Percentiles rank a stretch among this genome's conserved stretches.
Conservation (phyloP, 2,888 invertebrate genomes). For the Daptonema setosum region DNA sequence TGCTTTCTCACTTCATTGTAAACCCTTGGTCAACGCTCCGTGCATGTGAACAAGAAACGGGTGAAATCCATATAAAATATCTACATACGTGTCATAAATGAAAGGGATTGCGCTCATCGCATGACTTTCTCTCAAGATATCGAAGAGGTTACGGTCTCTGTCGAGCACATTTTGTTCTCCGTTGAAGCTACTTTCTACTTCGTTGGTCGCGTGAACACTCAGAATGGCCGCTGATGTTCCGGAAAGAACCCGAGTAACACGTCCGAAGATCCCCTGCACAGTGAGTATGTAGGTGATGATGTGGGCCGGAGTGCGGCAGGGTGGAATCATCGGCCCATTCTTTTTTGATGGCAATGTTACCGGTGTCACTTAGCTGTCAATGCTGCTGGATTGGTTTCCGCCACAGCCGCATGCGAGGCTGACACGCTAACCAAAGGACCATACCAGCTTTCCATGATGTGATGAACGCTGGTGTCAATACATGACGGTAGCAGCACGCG, state of each 20-base stretch:
- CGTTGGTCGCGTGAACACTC: slow-evolving; percentile 26
- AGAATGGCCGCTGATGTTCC: slow-evolving; percentile 23
- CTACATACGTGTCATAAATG: no score
- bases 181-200: slow-evolving; percentile 21
- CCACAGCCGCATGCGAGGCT: background rate
- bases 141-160: no score
- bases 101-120: no score
- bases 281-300: slow-evolving; percentile 24
- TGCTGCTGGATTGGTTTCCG: slow-evolving; percentile 4
- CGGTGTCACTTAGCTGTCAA: slow-evolving; percentile 6
- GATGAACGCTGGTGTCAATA: background rate
- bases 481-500: background rate
- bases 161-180: no score
- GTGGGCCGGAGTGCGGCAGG: slow-evolving; percentile 28
- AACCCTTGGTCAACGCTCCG: no score
- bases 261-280: slow-evolving; percentile 21
- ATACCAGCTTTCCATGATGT: no score
- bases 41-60: no score
- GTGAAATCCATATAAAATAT: no score
- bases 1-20: no score
- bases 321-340: slow-evolving; percentile 26
- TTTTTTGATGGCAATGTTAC: slow-evolving; percentile 13
- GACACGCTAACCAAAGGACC: no score
- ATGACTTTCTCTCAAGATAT: no score
- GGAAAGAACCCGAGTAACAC: slow-evolving; percentile 17